A percentile compares a stretch with the other conserved stretches of the same genome.
Conservation (phyloP, 2,888 invertebrate species). For the Noctua janthina region DNA sequence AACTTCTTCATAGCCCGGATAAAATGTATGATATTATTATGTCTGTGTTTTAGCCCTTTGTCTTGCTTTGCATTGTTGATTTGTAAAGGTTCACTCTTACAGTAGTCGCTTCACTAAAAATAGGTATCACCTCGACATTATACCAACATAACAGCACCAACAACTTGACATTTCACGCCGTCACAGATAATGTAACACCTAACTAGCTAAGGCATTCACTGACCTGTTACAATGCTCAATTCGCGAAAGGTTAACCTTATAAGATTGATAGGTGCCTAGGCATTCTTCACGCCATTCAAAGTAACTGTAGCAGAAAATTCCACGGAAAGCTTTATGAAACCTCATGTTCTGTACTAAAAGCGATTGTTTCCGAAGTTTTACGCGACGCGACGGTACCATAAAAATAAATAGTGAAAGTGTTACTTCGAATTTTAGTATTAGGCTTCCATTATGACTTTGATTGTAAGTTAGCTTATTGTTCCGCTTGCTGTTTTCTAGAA, state of each 20-base stretch:
- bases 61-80: constrained; percentile 19
- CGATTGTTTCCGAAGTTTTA: constrained; percentile 41
- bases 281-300: constrained; percentile 44
- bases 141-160: constrained; percentile 59
- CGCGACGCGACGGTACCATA: constrained; percentile 48
- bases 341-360: constrained; percentile 41
- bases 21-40: constrained; percentile 26
- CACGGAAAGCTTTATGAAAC: constrained; percentile 27
- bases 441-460: constrained; percentile 16
- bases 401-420: constrained; percentile 44
- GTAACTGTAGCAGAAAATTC: constrained; percentile 48
- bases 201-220: constrained; percentile 57
- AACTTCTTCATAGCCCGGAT: constrained; percentile 36
- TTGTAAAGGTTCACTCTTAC: constrained; percentile 24
- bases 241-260: constrained; percentile 49
- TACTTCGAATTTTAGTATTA: constrained; percentile 39
- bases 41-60: constrained; percentile 16
- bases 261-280: constrained; percentile 51
- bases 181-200: constrained; percentile 66
- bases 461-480: constrained; percentile 41
- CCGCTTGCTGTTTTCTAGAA: constrained; percentile 34
- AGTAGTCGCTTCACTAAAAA: constrained; percentile 63
- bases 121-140: constrained; percentile 69
- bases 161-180: constrained; percentile 72
- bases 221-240: constrained; percentile 47